Evolutionary conservation across 2,888 invertebrate genomes (phyloP), one percentile per base, ranked within the genome.

Genomic region (Malthinus seriepunctatus): DNA sequence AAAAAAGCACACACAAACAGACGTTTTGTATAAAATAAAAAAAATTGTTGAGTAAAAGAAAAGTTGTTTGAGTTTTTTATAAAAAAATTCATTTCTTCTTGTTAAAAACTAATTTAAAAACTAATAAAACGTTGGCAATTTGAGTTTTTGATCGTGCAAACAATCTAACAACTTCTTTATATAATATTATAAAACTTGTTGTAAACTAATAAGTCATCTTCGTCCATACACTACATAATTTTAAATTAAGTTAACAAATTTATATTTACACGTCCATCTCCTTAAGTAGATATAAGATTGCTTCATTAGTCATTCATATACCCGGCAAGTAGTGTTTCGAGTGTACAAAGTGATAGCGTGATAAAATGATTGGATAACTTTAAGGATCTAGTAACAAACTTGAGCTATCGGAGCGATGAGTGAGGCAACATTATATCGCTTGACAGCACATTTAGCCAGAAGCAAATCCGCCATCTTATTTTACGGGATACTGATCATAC

Each of bases 381-480:
- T 59, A 59, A 59, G 54, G 59, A 54, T 59, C 54, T 47, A 37
- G 54, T 59, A 59, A 59, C 59, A 59, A 59, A 59, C 59, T 59
- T 59, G 59, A 59, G 47, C 54, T 51, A 55, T 59, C 54, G 59
- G 46, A 59, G 59, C 59, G 59, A 54, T 51, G 37, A 51, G 59
- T 51, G 59, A 49, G 54, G 59, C 51, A 51, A 54, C 46, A 55
- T 59, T 59, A 59, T 47, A 56, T 53, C 60, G 60, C 60, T 61
- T 53, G 60, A 56, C 53, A 53, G 56, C 49, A 56, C 60, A 61
- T 56, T 44, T 61, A 56, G 60, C 60, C 56, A 53, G 51, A 39
- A 52, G 60, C 60, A 53, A 51, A 61, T 56, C 56, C 60, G 52
- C 60, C 60, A 53, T 61, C 56, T 61, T 61, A 56, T 61, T 61